phyloP scores from a whole-genome alignment of 2,888 invertebrate species.

The Taphrorychus bicolor region DNA sequence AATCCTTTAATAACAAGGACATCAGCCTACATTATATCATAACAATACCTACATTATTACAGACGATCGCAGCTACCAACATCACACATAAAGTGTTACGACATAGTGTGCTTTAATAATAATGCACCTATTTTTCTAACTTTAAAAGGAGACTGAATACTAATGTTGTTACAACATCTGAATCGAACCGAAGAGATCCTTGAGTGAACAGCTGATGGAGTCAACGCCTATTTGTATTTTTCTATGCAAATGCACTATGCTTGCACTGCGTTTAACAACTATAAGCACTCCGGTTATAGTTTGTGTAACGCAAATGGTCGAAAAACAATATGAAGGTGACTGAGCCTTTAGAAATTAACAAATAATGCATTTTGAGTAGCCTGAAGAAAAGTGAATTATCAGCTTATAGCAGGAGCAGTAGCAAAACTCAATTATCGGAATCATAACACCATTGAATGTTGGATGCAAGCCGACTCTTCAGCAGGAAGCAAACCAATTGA shows the following conservation, averaged over 20 bases:
- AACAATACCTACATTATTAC: not conserved
- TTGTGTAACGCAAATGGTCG: no score
- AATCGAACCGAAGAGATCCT: constrained; percentile 18
- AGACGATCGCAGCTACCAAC: not conserved
- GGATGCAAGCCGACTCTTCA: no score
- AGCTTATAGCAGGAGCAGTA: no score
- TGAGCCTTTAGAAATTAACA: no score
- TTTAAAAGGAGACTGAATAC: constrained; percentile 22
- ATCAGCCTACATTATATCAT: not conserved
- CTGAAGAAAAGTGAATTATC: no score
- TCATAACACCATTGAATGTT: no score
- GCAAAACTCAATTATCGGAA: no score
- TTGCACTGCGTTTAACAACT: not conserved
- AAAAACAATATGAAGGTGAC: no score
- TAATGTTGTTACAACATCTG: constrained; percentile 6
- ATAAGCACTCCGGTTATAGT: not conserved
- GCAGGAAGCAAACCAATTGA: no score
- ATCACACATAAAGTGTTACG: not conserved
- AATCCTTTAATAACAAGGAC: not conserved
- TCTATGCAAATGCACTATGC: not conserved
- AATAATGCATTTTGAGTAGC: no score
- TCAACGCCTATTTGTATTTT: constrained; percentile 4
- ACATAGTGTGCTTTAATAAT: not conserved
- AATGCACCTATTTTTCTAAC: constrained; percentile 20
- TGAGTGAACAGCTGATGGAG: constrained; percentile 16